A percentile compares a stretch with the other conserved stretches of the same genome.
phyloP scores from a whole-genome alignment of 2,797 vertebrate species.

The Syncerus caffer region DNA sequence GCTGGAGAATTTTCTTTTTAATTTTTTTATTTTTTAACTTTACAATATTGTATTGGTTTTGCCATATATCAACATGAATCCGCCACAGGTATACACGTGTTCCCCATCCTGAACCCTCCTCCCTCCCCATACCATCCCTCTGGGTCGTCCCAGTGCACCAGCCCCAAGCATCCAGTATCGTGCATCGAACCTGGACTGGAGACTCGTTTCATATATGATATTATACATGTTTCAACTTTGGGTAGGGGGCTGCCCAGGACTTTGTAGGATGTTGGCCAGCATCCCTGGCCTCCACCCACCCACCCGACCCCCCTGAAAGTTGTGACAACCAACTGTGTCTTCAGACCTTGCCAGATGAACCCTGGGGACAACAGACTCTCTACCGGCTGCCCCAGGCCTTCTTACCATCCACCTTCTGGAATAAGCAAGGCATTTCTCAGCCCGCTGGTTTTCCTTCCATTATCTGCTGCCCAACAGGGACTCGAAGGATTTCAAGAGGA shows the following conservation, averaged over 20 bases:
- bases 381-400: neutral
- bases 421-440: neutral
- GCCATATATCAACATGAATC: too few relatives aligned
- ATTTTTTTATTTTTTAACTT: too few relatives aligned
- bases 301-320: neutral
- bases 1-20: neutral
- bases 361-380: neutral
- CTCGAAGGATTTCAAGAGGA: neutral
- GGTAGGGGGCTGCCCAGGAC: neutral
- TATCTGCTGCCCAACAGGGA: neutral
- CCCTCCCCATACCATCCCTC: too few relatives aligned
- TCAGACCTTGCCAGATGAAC: neutral
- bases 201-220: too few relatives aligned
- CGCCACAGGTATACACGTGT: too few relatives aligned
- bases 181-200: too few relatives aligned
- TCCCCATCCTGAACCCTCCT: too few relatives aligned
- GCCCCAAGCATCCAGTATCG: too few relatives aligned
- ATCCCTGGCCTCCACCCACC: neutral
- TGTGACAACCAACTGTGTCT: neutral
- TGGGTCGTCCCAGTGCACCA: too few relatives aligned
- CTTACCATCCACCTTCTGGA: neutral
- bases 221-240: too few relatives aligned
- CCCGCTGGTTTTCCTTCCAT: accelerated
- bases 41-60: too few relatives aligned
- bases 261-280: neutral